phyloP scores from a whole-genome alignment of 1,140 invertebrate genomes.

The Chrysomallon squamiferum region DNA sequence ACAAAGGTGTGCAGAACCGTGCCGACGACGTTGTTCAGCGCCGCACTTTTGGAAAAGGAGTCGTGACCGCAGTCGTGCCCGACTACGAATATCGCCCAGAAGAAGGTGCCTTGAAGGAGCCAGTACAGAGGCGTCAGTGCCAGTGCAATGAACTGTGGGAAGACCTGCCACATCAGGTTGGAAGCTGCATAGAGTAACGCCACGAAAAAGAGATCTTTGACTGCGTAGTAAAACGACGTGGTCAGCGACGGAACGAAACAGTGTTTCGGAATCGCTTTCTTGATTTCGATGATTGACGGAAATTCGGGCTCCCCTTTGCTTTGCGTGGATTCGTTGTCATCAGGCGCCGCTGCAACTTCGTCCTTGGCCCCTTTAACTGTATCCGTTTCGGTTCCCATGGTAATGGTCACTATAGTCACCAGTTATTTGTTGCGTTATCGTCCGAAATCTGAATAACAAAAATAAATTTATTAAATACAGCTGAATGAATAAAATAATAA shows the following conservation, averaged over 20 bases:
- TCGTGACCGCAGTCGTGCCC: slow-evolving; percentile 64
- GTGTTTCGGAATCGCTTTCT: slow-evolving; percentile 44
- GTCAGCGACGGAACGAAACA: slow-evolving; percentile 52
- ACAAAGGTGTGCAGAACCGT: slow-evolving; percentile 36
- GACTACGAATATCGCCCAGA: slow-evolving; percentile 58
- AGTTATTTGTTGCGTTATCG: too few relatives aligned
- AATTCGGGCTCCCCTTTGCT: slow-evolving; percentile 10
- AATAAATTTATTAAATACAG: too few relatives aligned
- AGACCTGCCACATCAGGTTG: background rate
- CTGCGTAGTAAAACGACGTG: slow-evolving; percentile 54
- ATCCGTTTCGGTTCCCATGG: too few relatives aligned
- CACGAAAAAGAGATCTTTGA: slow-evolving; percentile 49
- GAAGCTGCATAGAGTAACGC: slow-evolving; percentile 26
- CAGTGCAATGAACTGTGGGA: slow-evolving; percentile 3
- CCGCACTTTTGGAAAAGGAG: slow-evolving; percentile 58
- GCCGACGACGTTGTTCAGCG: slow-evolving; percentile 40
- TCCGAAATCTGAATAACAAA: too few relatives aligned
- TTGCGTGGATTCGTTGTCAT: background rate
- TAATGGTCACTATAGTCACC: too few relatives aligned
- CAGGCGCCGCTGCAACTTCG: too few relatives aligned
- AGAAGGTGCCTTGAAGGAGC: slow-evolving; percentile 57
- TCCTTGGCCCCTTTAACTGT: too few relatives aligned
- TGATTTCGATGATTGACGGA: slow-evolving; percentile 40
- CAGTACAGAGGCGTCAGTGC: slow-evolving; percentile 32
- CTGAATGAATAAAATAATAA: too few relatives aligned